Conservation (phyloP, 2,113 vertebrate species). For the Tonatia bakeri region DNA sequence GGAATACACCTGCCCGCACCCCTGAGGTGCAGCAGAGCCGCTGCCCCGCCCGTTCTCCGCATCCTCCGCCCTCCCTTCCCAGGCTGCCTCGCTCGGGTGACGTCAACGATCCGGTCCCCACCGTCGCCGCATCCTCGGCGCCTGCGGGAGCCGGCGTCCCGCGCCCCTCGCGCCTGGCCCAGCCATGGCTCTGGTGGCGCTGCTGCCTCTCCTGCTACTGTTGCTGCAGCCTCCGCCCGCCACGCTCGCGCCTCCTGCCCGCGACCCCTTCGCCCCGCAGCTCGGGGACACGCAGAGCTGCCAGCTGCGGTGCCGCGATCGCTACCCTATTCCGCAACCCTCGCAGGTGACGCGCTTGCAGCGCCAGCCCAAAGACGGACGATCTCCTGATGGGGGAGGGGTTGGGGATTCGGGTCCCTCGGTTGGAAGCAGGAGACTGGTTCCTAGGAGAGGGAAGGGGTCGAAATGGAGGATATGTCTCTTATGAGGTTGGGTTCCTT, state of each 20-base stretch:
- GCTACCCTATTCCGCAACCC: background rate
- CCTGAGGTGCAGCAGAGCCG: background rate
- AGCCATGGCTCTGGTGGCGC: conserved; percentile 50
- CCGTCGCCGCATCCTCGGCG: conserved; percentile 32
- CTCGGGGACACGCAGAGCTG: conserved; percentile 90
- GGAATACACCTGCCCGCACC: conserved; percentile 13
- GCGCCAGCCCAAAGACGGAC: background rate
- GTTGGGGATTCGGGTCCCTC: background rate
- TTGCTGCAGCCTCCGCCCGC: conserved; percentile 15
- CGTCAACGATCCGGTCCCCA: conserved; percentile 66
- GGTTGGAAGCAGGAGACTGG: background rate
- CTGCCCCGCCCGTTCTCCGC: conserved; percentile 24
- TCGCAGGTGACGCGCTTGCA: conserved; percentile 46
- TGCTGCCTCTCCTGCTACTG: conserved; percentile 33
- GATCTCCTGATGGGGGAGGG: background rate
- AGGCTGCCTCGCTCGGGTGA: conserved; percentile 71
- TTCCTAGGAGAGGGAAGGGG: background rate
- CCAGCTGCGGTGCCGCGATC: conserved; percentile 84
- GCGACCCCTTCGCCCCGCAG: conserved; percentile 86
- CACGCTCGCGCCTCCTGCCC: conserved; percentile 68
- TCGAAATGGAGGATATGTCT: background rate
- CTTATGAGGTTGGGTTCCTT: background rate
- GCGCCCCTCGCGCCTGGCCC: background rate
- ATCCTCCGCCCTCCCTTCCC: conserved; percentile 55
- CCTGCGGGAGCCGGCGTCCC: background rate